Evolutionary conservation across 2,113 vertebrate genomes (phyloP), one percentile per base, ranked within the genome.

Genomic region (Podarcis raffonei): DNA sequence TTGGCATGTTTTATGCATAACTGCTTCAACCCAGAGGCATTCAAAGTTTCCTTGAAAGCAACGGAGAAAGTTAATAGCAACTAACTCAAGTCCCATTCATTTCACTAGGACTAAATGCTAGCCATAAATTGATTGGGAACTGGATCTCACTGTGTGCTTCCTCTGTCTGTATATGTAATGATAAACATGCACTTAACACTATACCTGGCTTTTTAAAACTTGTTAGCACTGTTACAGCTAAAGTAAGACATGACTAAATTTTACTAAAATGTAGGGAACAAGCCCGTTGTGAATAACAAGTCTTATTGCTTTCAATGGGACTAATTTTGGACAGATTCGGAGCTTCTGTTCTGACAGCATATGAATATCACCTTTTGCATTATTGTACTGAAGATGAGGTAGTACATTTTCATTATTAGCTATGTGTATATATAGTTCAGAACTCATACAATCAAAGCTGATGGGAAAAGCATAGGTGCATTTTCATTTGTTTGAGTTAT

Each of bases 401-500:
- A 75, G 86, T 69, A 18, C 82, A 35, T 91, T 93, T 66, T 90
- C 20, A 62, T 84, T 79, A 86, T 86, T 94, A 89, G 59, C 91
- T 95, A 57, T 16, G 32, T 48, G 13, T 37, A 81, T 86, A 96
- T 94, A 90, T 90, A 83, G 83, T 81, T 88, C 25, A 72, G 66
- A 87, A 66, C 32, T 92, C 82, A 74, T 30, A 85, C 27, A 23
- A 78, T 91, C 78, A 83, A 91, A 94, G 59, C 76, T 93, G 83
- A 95, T 90, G 59, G 89, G 42, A 91, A 93, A 94, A 93, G 84
- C 68, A 48, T 4, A 93, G 81, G 74, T 82, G 90, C 6, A 1
- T 86, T 84, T 92, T 89, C 83, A 85, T 94, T 95, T 92, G 79
- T 90, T 91, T 94, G 62, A 92, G 42, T 94, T 90, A 53, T 91